These are phyloP conservation scores for Hozukius guyotensis DNA, from an alignment of 2,797 vertebrate genomes.

Conservation along the genomic window DNA sequence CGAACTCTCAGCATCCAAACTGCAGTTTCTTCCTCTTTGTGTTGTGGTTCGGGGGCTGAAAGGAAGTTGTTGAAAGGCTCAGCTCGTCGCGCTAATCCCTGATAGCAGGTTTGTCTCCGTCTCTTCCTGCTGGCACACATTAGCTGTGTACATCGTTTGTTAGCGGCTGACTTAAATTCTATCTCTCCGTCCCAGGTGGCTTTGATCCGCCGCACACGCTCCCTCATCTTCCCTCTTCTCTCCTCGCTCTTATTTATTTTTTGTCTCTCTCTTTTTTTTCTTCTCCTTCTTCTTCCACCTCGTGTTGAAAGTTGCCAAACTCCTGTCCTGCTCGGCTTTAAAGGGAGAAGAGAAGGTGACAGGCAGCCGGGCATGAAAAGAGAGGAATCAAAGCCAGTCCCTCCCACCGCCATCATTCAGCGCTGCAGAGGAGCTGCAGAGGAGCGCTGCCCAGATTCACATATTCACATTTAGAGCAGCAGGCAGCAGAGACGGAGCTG, in stretches of 20 bases:
- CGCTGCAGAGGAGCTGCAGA: neutral
- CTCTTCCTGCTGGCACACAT: conserved; percentile 52
- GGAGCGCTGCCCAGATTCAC: conserved; percentile 18
- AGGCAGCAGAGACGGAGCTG: neutral
- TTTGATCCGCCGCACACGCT: conserved; percentile 67
- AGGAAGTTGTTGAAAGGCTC: conserved; percentile 65
- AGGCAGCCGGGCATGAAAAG: conserved; percentile 51
- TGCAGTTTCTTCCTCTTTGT: conserved; percentile 37
- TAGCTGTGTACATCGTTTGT: conserved; percentile 76
- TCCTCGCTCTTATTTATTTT: conserved; percentile 35
- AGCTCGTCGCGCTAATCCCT: conserved; percentile 70
- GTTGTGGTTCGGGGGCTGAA: conserved; percentile 51
- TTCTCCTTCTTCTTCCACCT: neutral
- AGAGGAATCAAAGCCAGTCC: conserved; percentile 45
- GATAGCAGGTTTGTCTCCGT: conserved; percentile 65
- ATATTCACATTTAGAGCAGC: neutral
- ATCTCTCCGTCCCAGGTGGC: conserved; percentile 74
- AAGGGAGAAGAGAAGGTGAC: conserved; percentile 49
- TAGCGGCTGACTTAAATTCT: conserved; percentile 77
- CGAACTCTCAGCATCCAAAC: conserved; percentile 20
- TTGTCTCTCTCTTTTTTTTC: neutral
- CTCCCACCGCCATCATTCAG: conserved; percentile 13
- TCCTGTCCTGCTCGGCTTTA: conserved; percentile 52
- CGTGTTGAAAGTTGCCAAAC: conserved; percentile 69
- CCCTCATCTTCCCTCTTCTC: conserved; percentile 47